These are phyloP conservation scores for Copidosoma floridanum DNA, from an alignment of 1,140 invertebrate species.

Conservation along the genomic window DNA sequence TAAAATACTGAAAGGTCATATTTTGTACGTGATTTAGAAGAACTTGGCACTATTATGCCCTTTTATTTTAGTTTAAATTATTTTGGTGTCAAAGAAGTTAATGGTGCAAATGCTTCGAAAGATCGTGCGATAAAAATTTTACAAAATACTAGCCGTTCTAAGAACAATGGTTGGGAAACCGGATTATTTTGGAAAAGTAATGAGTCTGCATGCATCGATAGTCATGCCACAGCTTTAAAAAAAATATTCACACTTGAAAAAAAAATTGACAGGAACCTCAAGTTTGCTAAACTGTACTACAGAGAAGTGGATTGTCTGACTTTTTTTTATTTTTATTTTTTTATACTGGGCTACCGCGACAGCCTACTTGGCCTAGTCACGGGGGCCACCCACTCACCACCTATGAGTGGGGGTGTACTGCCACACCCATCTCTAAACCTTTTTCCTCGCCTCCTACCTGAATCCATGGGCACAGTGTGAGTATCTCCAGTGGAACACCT, in stretches of 20 bases:
- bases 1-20: no score
- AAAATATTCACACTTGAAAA: conserved; percentile 7
- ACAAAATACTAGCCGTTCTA: background rate
- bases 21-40: no score
- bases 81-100: conserved; percentile 5
- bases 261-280: background rate
- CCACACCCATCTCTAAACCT: no score
- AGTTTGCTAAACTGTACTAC: conserved; percentile 8
- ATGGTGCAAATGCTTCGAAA: background rate
- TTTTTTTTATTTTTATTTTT: no score
- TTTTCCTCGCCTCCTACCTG: no score
- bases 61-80: conserved; percentile 14
- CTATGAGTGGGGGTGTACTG: no score
- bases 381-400: no score
- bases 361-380: no score
- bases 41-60: background rate
- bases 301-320: conserved; percentile 24
- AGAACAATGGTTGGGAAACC: conserved; percentile 25
- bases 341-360: no score
- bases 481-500: no score
- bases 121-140: conserved; percentile 15
- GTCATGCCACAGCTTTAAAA: background rate
- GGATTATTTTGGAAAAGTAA: conserved; percentile 21
- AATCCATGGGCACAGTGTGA: no score
- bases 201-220: background rate